Conservation (phyloP, 2,797 vertebrate genomes). For the Erithacus rubecula region DNA sequence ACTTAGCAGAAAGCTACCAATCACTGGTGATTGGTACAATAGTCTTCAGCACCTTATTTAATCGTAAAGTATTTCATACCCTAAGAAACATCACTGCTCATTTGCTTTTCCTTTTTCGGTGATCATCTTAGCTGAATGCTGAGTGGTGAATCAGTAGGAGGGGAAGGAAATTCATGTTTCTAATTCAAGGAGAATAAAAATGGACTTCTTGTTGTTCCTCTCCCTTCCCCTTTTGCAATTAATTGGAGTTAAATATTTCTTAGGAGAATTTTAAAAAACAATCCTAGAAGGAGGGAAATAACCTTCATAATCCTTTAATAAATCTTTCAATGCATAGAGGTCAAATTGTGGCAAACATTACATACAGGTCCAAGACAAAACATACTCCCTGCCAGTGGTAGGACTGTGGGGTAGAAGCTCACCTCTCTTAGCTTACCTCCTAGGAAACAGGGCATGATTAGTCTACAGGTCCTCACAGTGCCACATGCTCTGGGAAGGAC, state of each 20-base stretch:
- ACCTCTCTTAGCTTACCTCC: not conserved
- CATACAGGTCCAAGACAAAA: not conserved
- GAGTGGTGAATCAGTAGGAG: slow-evolving; percentile 74
- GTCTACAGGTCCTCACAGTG: not conserved
- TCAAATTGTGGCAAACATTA: not conserved
- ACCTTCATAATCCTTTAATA: not conserved
- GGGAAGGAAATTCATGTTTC: slow-evolving; percentile 74
- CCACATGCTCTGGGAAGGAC: not conserved
- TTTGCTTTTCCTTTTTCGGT: slow-evolving; percentile 77
- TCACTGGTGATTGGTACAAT: slow-evolving; percentile 72
- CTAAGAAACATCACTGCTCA: slow-evolving; percentile 72
- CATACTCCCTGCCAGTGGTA: not conserved
- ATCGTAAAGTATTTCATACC: slow-evolving; percentile 79
- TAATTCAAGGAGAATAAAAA: slow-evolving; percentile 69
- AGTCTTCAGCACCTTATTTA: slow-evolving; percentile 74
- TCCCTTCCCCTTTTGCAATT: slow-evolving; percentile 11
- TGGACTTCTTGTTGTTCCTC: slow-evolving; percentile 51
- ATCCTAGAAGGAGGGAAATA: not conserved
- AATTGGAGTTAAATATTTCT: not conserved
- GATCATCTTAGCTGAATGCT: slow-evolving; percentile 72
- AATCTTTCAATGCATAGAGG: not conserved
- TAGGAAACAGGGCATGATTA: not conserved
- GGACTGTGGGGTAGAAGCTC: not conserved
- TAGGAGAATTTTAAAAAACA: not conserved
- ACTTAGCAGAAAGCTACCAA: slow-evolving; percentile 75